phyloP scores from a whole-genome alignment of 2,113 vertebrate genomes.

The Acrocephalus kingi region DNA sequence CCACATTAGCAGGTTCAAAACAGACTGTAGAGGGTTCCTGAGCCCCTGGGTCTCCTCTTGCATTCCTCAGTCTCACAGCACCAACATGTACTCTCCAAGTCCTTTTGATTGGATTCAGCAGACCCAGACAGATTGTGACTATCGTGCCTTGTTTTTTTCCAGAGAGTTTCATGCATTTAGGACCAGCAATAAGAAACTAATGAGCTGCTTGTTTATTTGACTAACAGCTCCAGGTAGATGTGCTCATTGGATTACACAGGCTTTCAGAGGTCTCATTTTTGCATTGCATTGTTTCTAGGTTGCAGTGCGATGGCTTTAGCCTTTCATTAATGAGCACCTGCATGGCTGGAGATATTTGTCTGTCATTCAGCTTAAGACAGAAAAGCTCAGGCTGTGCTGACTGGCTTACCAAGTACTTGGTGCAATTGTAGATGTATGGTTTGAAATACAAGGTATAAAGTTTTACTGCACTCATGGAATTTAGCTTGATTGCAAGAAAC shows the following conservation, averaged over 20 bases:
- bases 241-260: neutral
- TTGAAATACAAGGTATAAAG: neutral
- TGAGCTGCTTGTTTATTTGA: constrained; percentile 74
- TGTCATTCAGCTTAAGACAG: neutral
- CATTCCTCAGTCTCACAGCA: constrained; percentile 82
- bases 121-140: constrained; percentile 70
- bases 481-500: neutral
- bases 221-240: constrained; percentile 26
- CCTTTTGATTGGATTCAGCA: constrained; percentile 46
- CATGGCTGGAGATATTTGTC: neutral
- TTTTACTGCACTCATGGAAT: neutral
- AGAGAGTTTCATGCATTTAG: constrained; percentile 72
- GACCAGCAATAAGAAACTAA: constrained; percentile 71
- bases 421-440: neutral
- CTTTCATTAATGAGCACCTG: neutral
- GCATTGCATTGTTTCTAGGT: constrained; percentile 74
- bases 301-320: neutral
- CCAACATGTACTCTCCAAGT: constrained; percentile 48
- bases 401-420: neutral
- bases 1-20: constrained; percentile 68
- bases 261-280: constrained; percentile 48
- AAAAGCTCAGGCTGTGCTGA: neutral
- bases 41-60: constrained; percentile 33
- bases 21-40: constrained; percentile 60
- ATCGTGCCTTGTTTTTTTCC: constrained; percentile 41